These are phyloP conservation scores for Bombus superbus DNA, from an alignment of 1,140 invertebrate genomes.

Conservation along the genomic window DNA sequence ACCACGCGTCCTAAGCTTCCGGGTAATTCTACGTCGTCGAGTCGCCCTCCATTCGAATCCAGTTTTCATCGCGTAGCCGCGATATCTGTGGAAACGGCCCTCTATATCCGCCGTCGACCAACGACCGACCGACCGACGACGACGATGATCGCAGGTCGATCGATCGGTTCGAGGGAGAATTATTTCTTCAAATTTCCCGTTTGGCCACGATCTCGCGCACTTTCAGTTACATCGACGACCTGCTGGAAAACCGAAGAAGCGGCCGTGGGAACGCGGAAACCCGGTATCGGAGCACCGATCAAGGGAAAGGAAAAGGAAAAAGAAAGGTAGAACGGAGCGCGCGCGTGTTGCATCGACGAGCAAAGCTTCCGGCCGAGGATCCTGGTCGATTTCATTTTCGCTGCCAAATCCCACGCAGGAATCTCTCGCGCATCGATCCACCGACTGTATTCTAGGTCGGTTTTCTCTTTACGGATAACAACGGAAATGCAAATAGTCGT, in stretches of 20 bases:
- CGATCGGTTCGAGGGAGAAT: neutral
- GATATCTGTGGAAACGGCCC: neutral
- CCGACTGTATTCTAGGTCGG: neutral
- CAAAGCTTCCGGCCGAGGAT: conserved; percentile 28
- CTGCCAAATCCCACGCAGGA: neutral
- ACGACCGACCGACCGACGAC: neutral
- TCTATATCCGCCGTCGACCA: neutral
- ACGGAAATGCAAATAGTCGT: conserved; percentile 51
- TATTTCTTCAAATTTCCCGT: neutral
- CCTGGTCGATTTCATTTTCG: conserved; percentile 15
- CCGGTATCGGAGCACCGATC: neutral
- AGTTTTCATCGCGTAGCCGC: neutral
- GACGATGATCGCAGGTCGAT: neutral
- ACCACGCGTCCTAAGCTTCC: conserved; percentile 9
- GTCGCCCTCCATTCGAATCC: conserved; percentile 6
- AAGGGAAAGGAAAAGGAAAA: neutral
- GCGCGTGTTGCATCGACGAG: neutral
- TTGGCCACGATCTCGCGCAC: neutral
- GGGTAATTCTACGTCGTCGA: neutral
- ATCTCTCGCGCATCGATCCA: conserved; percentile 12
- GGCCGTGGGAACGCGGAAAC: neutral
- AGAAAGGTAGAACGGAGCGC: conserved; percentile 29
- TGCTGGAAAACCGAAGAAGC: too few species aligned
- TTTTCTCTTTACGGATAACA: conserved; percentile 44
- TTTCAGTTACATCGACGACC: neutral